Evolutionary conservation across 2,888 invertebrate species (phyloP), one percentile per base, ranked within the genome.

Genomic region (Drosophila affinis): DNA sequence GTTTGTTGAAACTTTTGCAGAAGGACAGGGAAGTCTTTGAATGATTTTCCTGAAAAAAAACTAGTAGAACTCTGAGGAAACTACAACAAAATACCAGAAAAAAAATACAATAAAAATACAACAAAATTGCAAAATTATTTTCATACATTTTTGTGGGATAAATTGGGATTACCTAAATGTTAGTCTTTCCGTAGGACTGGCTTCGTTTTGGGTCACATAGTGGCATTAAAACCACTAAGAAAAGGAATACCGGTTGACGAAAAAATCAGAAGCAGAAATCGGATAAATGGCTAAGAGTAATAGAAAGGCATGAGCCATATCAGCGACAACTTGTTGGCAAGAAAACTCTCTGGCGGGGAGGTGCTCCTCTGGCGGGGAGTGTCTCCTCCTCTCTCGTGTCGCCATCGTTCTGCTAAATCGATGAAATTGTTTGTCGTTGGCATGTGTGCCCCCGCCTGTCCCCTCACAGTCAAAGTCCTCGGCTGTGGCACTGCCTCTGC

Each of bases 341-440:
- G 69, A 55, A 61, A 39, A 39, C 34, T 24, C 53, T 4, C 18
- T n/a, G 10, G 10, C 21, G 34, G 3, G 9, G 12, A 3, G 7
- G 21, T 51, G 17, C n/a, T 12, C 9, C n/a, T 0, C 14, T 14
- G 34, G n/a, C n/a, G n/a, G n/a, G n/a, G n/a, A 14, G 34, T 34
- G 12, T 12, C 34, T 34, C 5, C 14, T 34, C 12, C 34, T 21
- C 21, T 18, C 12, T 14, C 39, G 32, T 32, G 32, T 32, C 10
- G 34, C 14, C 32, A 27, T 18, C 32, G 32, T 48, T 21, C 55
- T 60, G 71, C 68, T 71, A 80, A 83, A 84, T 84, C 87, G 81
- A 81, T 87, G 72, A 74, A 83, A 86, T 79, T 76, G 79, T 70
- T 85, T 65, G 67, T 71, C 67, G 61, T 74, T 70, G 61, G 65